Evolutionary conservation across 1,140 invertebrate genomes (phyloP).

Genomic region (Mesaphorura yosii): DNA sequence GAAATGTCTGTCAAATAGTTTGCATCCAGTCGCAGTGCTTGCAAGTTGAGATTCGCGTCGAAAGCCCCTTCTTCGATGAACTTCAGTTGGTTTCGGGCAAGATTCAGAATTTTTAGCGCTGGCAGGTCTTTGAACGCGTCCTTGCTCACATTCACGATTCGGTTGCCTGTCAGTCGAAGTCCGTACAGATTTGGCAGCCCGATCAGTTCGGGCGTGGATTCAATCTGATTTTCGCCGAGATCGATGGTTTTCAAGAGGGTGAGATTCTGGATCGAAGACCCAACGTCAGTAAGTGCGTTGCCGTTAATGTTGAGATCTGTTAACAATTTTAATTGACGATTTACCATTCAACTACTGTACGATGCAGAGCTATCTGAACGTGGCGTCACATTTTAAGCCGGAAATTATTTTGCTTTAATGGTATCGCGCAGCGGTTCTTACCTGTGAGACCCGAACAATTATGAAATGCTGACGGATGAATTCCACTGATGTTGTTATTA

Average conservation of each 20-base stretch:
- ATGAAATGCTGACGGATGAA: conserved; percentile 66
- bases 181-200: conserved; percentile 69
- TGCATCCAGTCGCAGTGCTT: conserved; percentile 58
- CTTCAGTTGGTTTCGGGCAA: conserved; percentile 71
- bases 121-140: conserved; percentile 67
- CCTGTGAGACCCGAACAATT: conserved; percentile 65
- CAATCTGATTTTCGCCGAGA: conserved; percentile 66
- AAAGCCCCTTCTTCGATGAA: conserved; percentile 71
- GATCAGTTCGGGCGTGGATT: conserved; percentile 60
- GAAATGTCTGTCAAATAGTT: conserved; percentile 74
- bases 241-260: conserved; percentile 63
- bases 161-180: conserved; percentile 72
- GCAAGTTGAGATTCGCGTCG: conserved; percentile 60
- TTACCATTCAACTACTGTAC: no score
- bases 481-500: conserved; percentile 60
- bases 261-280: conserved; percentile 60
- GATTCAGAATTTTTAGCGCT: conserved; percentile 71
- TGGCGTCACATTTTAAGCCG: no score
- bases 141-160: conserved; percentile 70
- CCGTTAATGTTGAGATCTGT: conserved; percentile 70
- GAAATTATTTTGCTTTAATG: no score
- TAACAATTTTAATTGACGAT: no score
- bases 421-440: no score
- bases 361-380: no score
- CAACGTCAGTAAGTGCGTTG: conserved; percentile 61